These are phyloP conservation scores for Metopolophium dirhodum DNA, from an alignment of 1,140 invertebrate genomes.

Conservation along the genomic window DNA sequence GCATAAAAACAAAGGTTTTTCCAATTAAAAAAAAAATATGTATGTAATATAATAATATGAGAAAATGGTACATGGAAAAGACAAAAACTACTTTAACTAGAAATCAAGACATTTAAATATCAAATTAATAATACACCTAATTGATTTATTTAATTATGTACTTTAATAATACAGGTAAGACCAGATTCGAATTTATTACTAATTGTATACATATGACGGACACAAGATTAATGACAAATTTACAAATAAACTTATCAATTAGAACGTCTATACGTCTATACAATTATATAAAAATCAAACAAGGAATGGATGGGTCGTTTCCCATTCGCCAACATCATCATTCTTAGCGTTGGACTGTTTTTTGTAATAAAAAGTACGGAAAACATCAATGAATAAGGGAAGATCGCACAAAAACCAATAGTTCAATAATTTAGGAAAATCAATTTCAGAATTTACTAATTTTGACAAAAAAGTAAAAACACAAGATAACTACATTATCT, in stretches of 20 bases:
- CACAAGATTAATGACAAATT: too few species aligned
- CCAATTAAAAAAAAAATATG: not conserved
- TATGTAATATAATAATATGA: not conserved
- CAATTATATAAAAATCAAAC: not conserved
- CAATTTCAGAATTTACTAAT: not conserved
- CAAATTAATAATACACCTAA: not conserved
- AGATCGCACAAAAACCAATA: too few species aligned
- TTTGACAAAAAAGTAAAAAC: not conserved
- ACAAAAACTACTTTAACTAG: not conserved
- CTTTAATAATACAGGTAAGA: not conserved
- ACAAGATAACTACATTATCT: not conserved
- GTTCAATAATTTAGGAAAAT: not conserved
- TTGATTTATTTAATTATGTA: too few species aligned
- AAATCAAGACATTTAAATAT: not conserved
- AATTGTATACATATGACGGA: not conserved
- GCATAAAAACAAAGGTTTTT: not conserved
- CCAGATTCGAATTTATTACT: not conserved
- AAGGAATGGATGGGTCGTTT: too few species aligned
- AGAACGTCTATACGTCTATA: too few species aligned
- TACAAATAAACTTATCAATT: too few species aligned
- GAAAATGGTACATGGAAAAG: not conserved
- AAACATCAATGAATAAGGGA: not conserved
- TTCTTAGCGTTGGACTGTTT: not conserved
- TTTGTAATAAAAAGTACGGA: not conserved
- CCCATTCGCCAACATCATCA: not conserved